Percentiles rank a stretch among this genome's conserved stretches.
Conservation (phyloP, 2,888 invertebrate species). For the Molorchus minor region DNA sequence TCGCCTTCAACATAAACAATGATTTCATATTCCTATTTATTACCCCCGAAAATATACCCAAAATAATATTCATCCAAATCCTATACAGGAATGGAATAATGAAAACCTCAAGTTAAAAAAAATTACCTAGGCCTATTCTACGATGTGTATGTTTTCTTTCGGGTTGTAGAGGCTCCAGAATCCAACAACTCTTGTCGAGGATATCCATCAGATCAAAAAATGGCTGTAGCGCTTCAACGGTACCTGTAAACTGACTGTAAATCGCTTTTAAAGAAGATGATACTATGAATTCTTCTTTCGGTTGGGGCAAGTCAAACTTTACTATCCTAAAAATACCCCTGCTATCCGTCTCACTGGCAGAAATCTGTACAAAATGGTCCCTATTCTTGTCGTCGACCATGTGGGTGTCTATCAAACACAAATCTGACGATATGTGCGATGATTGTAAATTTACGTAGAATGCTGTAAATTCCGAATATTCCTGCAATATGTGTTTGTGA, state of each 20-base stretch:
- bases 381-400: conserved; percentile 46
- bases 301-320: conserved; percentile 51
- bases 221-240: conserved; percentile 53
- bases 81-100: conserved; percentile 15
- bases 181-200: conserved; percentile 58
- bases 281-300: conserved; percentile 24
- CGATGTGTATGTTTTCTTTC: conserved; percentile 56
- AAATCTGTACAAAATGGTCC: conserved; percentile 46
- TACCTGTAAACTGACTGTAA: conserved; percentile 51
- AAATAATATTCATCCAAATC: too few species aligned
- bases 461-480: conserved; percentile 51
- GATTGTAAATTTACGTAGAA: conserved; percentile 50
- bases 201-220: conserved; percentile 61
- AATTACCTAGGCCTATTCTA: conserved; percentile 59
- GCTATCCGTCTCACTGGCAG: conserved; percentile 43
- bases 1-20: conserved; percentile 50
- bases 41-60: too few species aligned
- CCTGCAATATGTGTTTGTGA: conserved; percentile 46
- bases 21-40: background rate
- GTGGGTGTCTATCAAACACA: conserved; percentile 40
- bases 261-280: conserved; percentile 48
- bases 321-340: conserved; percentile 48
- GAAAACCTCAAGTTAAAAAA: too few species aligned
- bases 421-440: conserved; percentile 43
- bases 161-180: conserved; percentile 61